Evolutionary conservation across 2,888 invertebrate genomes (phyloP).

Genomic region (Serripes groenlandicus): DNA sequence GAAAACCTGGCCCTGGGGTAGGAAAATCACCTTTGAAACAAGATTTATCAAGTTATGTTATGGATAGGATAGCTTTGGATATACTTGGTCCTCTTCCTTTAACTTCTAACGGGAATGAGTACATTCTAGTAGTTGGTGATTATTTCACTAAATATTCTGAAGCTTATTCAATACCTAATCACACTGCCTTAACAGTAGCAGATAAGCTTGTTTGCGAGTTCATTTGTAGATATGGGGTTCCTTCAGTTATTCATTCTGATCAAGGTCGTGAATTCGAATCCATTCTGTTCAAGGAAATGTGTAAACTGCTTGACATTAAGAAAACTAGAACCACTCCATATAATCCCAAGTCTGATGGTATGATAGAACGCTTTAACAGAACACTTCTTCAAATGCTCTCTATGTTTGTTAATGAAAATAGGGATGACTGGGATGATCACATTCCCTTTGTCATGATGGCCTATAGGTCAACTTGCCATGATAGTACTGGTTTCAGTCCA

Average conservation of each 20-base stretch:
- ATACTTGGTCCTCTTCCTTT: slow-evolving; percentile 37
- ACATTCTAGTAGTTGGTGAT: slow-evolving; percentile 18
- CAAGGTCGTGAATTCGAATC: slow-evolving; percentile 47
- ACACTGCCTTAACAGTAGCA: slow-evolving; percentile 26
- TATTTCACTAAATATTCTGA: slow-evolving; percentile 21
- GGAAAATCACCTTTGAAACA: slow-evolving; percentile 56
- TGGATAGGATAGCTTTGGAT: slow-evolving; percentile 56
- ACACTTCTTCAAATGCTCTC: slow-evolving; percentile 28
- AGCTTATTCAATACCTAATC: slow-evolving; percentile 18
- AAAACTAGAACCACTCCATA: slow-evolving; percentile 47
- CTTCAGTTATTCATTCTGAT: slow-evolving; percentile 35
- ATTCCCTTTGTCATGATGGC: no score
- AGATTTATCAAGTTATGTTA: slow-evolving; percentile 16
- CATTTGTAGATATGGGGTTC: slow-evolving; percentile 37
- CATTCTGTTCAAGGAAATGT: slow-evolving; percentile 35
- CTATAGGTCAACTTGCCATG: no score
- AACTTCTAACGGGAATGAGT: slow-evolving; percentile 17
- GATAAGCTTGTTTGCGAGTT: slow-evolving; percentile 34
- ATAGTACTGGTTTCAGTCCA: slow-evolving; percentile 2
- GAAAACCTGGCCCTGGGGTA: slow-evolving; percentile 63
- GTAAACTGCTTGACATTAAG: slow-evolving; percentile 31
- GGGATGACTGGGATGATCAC: no score
- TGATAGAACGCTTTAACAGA: no score
- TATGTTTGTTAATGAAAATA: no score
- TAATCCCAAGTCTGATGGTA: slow-evolving; percentile 40